These are phyloP conservation scores for Porites australiensis DNA, from an alignment of 64 coral and sea anemone species.

Conservation along the genomic window DNA sequence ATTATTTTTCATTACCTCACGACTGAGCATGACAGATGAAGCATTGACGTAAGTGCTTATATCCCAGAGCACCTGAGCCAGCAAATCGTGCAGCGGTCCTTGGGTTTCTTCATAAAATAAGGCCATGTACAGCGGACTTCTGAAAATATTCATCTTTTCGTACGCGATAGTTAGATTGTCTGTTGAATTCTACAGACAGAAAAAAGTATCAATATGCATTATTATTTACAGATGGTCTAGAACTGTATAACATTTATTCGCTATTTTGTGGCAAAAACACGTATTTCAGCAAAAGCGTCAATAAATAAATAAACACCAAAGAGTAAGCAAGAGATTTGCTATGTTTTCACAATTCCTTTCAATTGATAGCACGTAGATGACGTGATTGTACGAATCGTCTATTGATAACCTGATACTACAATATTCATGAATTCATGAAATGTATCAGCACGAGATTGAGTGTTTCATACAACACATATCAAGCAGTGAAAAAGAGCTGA, in stretches of 20 bases:
- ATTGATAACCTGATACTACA: too few species aligned
- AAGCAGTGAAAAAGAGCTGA: too few species aligned
- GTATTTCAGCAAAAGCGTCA: too few species aligned
- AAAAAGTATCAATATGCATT: not conserved
- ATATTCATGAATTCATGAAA: too few species aligned
- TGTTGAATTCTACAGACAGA: not conserved
- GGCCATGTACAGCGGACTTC: slow-evolving; percentile 11
- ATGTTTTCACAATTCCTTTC: too few species aligned
- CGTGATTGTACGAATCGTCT: too few species aligned
- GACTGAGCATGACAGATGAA: not conserved
- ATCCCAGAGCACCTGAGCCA: not conserved
- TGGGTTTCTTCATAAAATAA: slow-evolving; percentile 23
- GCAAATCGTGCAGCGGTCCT: not conserved
- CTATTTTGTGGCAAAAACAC: too few species aligned
- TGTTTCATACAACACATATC: too few species aligned
- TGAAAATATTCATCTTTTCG: slow-evolving; percentile 4
- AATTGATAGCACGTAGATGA: too few species aligned
- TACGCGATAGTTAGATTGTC: slow-evolving; percentile 3
- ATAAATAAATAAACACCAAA: too few species aligned
- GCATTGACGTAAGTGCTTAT: slow-evolving; percentile 19
- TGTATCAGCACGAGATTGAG: too few species aligned
- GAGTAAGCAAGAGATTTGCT: too few species aligned
- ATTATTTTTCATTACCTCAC: not conserved
- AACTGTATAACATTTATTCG: not conserved
- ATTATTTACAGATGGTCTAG: not conserved